Conservation (phyloP, 2,888 invertebrate genomes). For the Eubasilissa splendida region DNA sequence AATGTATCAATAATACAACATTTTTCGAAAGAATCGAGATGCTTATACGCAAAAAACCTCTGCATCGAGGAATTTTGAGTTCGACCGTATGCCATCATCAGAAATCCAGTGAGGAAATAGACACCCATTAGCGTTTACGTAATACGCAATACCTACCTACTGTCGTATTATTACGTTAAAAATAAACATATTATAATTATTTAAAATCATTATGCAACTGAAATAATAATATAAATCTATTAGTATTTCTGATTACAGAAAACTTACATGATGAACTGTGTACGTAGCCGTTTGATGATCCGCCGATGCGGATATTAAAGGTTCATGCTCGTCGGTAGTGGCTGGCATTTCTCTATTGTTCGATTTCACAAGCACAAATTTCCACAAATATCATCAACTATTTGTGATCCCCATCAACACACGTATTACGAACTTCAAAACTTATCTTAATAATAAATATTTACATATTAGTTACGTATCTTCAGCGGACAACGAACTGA, state of each 20-base stretch:
- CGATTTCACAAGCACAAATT: slow-evolving; percentile 4
- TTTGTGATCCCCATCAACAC: background rate
- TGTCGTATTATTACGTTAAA: too few species aligned
- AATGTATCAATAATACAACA: too few species aligned
- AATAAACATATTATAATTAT: too few species aligned
- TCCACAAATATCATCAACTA: background rate
- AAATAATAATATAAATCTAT: too few species aligned
- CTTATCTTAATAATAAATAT: slow-evolving; percentile 17
- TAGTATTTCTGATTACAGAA: background rate
- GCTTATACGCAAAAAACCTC: too few species aligned
- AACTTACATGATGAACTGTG: slow-evolving; percentile 59
- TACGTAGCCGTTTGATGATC: slow-evolving; percentile 68
- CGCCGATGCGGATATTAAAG: slow-evolving; percentile 68
- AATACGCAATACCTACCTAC: too few species aligned
- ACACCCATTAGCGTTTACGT: too few species aligned
- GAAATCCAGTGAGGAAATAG: too few species aligned
- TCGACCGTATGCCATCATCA: too few species aligned
- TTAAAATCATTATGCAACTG: too few species aligned
- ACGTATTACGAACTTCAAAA: slow-evolving; percentile 10
- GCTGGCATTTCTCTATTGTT: slow-evolving; percentile 64
- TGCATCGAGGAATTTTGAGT: too few species aligned
- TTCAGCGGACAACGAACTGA: background rate
- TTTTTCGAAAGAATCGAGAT: too few species aligned
- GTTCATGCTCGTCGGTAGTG: slow-evolving; percentile 70
- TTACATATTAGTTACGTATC: slow-evolving; percentile 14